phyloP scores from a whole-genome alignment of 1,140 invertebrate genomes.

The Magallana ariakensis region DNA sequence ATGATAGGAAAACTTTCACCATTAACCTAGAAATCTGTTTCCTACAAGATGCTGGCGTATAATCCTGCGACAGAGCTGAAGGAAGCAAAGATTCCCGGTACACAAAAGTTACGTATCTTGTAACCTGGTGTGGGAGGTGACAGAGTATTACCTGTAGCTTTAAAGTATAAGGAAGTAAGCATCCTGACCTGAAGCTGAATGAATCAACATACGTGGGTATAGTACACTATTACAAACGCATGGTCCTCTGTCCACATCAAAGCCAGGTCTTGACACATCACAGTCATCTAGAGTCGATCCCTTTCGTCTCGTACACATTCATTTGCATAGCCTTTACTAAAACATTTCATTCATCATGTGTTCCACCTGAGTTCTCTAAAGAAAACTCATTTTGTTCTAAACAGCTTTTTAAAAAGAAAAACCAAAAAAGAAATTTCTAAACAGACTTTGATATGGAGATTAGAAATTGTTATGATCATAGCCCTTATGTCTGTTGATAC shows the following conservation, averaged over 20 bases:
- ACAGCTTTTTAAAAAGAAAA: background rate
- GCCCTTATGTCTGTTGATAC: background rate
- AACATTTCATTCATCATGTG: background rate
- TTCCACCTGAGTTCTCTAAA: conserved; percentile 30
- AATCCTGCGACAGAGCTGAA: too few species aligned
- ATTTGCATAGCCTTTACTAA: background rate
- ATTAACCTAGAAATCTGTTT: too few species aligned
- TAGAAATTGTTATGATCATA: background rate
- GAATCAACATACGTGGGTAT: background rate
- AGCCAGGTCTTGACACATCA: background rate
- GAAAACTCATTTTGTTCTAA: background rate
- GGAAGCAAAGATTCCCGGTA: too few species aligned
- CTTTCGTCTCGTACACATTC: background rate
- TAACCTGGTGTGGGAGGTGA: too few species aligned
- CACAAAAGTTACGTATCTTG: too few species aligned
- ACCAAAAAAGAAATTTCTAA: background rate
- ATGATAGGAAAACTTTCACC: too few species aligned
- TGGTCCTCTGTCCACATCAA: background rate
- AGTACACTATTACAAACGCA: too few species aligned
- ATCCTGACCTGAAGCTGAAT: conserved; percentile 6
- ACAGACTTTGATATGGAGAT: conserved; percentile 9
- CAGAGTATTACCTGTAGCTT: background rate
- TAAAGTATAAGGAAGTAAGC: background rate
- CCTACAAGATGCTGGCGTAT: too few species aligned
- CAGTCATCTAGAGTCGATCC: background rate